phyloP scores from a whole-genome alignment of 2,888 invertebrate species.

The Prosopocoilus inquinatus region DNA sequence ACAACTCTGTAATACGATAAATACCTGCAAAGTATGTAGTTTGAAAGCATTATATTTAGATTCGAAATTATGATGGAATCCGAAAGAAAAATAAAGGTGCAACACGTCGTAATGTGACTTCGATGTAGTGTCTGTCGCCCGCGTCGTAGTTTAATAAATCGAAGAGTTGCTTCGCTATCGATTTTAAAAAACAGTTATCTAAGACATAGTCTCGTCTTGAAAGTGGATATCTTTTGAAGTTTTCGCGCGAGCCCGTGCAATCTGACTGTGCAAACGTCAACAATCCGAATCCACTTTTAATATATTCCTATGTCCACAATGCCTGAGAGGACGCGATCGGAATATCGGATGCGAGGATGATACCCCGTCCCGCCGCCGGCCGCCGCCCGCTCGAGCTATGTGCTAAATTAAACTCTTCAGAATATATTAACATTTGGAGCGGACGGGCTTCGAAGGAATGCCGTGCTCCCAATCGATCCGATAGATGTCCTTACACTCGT shows the following conservation, averaged over 20 bases:
- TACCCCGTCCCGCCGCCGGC: conserved; percentile 26
- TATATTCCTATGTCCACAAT: conserved; percentile 53
- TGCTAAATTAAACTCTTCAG: conserved; percentile 53
- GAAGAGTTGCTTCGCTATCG: conserved; percentile 11
- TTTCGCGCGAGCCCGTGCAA: conserved; percentile 17
- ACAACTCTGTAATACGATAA: too few relatives aligned
- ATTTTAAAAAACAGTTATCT: conserved; percentile 16
- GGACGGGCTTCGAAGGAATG: conserved; percentile 35
- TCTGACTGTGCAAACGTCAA: conserved; percentile 48
- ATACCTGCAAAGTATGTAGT: too few relatives aligned
- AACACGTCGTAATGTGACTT: too few relatives aligned
- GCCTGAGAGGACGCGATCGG: conserved; percentile 48
- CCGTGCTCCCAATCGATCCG: conserved; percentile 35
- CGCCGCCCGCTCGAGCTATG: conserved; percentile 47
- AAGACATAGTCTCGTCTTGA: conserved; percentile 12
- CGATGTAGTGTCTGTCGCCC: too few relatives aligned
- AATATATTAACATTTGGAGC: conserved; percentile 52
- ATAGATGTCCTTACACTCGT: conserved; percentile 36
- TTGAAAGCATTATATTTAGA: too few relatives aligned
- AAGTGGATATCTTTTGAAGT: conserved; percentile 22
- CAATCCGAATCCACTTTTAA: conserved; percentile 51
- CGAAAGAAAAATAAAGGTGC: too few relatives aligned
- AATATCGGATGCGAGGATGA: conserved; percentile 44
- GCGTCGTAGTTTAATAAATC: too few relatives aligned
- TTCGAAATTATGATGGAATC: too few relatives aligned